Conservation (phyloP, 1,140 invertebrate genomes). For the Pemphigus obesinymphae region DNA sequence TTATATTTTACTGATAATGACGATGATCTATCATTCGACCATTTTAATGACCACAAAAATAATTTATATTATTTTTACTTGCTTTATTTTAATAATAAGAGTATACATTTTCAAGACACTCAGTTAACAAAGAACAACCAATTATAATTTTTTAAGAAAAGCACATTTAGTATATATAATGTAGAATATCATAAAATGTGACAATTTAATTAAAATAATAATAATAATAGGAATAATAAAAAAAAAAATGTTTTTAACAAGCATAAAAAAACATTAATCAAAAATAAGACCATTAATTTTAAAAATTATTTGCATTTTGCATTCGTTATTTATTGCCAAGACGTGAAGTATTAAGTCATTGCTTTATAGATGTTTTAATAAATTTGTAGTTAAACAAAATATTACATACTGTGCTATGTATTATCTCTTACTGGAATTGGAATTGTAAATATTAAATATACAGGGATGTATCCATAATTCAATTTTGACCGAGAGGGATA, state of each 20-base stretch:
- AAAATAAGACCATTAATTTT: background rate
- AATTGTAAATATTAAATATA: too few species aligned
- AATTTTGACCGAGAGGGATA: too few species aligned
- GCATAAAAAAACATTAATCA: background rate
- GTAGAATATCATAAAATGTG: background rate
- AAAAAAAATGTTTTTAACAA: background rate
- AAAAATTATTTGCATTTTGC: background rate
- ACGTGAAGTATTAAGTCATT: too few species aligned
- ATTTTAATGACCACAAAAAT: background rate
- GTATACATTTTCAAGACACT: background rate
- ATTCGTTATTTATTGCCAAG: too few species aligned
- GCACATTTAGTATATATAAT: background rate
- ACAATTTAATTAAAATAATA: slow-evolving; percentile 12
- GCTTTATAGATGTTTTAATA: background rate
- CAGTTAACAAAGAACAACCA: background rate
- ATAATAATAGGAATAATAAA: background rate
- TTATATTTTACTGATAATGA: background rate
- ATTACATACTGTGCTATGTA: too few species aligned
- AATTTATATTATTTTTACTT: background rate
- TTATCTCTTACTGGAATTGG: too few species aligned
- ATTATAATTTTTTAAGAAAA: background rate
- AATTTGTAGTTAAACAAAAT: background rate
- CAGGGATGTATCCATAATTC: too few species aligned
- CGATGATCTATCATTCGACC: background rate
- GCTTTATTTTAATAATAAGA: background rate